Conservation (phyloP, 2,113 vertebrate genomes). For the Pithys albifrons region DNA sequence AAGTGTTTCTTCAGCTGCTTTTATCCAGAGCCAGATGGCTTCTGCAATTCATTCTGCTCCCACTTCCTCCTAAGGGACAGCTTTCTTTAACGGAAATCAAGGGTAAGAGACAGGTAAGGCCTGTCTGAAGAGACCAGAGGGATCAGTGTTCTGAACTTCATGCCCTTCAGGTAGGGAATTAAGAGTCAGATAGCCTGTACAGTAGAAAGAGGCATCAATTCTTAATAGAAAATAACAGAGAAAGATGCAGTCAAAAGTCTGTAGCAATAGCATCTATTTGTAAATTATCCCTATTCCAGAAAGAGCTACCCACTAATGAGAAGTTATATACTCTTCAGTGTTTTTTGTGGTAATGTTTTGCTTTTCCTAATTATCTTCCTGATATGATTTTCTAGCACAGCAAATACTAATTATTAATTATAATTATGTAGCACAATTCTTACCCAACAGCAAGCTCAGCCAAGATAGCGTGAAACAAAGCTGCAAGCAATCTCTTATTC, state of each 20-base stretch:
- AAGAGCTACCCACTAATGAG: background rate
- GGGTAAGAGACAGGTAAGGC: background rate
- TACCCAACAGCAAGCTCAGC: background rate
- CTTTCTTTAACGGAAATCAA: background rate
- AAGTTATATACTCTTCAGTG: background rate
- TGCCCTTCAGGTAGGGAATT: background rate
- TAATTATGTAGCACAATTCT: background rate
- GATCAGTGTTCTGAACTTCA: background rate
- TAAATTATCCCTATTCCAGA: background rate
- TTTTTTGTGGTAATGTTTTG: background rate
- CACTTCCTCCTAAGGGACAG: background rate
- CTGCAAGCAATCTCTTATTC: background rate
- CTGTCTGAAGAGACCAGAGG: background rate
- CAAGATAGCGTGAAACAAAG: background rate
- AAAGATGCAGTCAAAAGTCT: background rate
- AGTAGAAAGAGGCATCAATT: background rate
- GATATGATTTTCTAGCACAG: background rate
- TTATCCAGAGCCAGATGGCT: background rate
- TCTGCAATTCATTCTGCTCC: background rate
- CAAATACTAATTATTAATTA: background rate
- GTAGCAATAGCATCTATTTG: background rate
- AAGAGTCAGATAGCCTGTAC: background rate
- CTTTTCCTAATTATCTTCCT: slow-evolving; percentile 3
- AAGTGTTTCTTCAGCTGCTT: background rate
- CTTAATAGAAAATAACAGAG: background rate